phyloP scores from a whole-genome alignment of 1,140 invertebrate genomes.

The Rhynchophorus ferrugineus region DNA sequence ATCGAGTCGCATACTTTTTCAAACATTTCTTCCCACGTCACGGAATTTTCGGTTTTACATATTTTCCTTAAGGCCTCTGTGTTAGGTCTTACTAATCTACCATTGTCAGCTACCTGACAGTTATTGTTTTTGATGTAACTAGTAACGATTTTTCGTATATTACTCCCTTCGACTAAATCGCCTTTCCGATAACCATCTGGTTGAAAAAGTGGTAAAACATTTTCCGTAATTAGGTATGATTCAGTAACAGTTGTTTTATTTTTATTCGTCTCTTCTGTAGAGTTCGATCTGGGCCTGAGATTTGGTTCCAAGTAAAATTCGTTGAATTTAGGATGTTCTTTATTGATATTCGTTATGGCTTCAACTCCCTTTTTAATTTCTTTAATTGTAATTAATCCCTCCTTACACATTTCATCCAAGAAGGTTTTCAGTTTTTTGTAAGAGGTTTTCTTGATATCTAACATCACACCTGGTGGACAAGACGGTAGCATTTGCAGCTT shows the following conservation, averaged over 20 bases:
- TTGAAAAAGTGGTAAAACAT: conserved; percentile 57
- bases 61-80: conserved; percentile 33
- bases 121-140: conserved; percentile 70
- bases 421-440: conserved; percentile 86
- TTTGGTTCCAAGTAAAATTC: conserved; percentile 33
- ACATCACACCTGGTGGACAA: conserved; percentile 54
- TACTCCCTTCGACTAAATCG: conserved; percentile 54
- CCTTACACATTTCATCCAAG: conserved; percentile 58
- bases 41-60: conserved; percentile 40
- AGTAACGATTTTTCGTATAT: conserved; percentile 63
- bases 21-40: conserved; percentile 68
- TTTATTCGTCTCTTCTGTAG: conserved; percentile 25
- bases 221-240: conserved; percentile 60
- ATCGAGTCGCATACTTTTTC: conserved; percentile 62
- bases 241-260: conserved; percentile 50
- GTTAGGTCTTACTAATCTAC: conserved; percentile 49
- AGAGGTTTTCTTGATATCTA: conserved; percentile 84
- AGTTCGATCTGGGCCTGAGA: conserved; percentile 29
- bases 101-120: conserved; percentile 49
- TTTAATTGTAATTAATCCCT: conserved; percentile 57
- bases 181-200: conserved; percentile 63
- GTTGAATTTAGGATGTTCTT: conserved; percentile 47
- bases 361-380: conserved; percentile 68
- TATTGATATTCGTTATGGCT: conserved; percentile 54
- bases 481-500: conserved; percentile 69